A percentile compares a stretch with the other conserved stretches of the same genome.
phyloP scores from a whole-genome alignment of 2,797 vertebrate genomes.

The Scyliorhinus canicula region DNA sequence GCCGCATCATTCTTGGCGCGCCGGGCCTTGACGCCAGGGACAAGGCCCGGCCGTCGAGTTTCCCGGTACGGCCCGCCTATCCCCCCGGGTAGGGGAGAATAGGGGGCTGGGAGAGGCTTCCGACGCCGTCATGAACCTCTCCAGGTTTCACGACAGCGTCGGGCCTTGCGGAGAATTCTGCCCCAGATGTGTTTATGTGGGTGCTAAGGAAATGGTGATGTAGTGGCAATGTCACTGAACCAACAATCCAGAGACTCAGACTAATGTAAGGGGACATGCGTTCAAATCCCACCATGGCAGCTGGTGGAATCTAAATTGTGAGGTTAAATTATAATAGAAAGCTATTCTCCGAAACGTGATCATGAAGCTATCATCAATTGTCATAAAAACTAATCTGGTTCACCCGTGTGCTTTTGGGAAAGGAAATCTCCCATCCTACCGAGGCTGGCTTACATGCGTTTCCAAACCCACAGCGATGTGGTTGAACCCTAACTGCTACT shows the following conservation, averaged over 20 bases:
- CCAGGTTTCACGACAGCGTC: too few species aligned
- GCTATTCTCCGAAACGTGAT: neutral
- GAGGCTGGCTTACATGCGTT: neutral
- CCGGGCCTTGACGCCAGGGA: too few species aligned
- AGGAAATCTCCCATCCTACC: too few species aligned
- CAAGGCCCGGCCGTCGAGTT: too few species aligned
- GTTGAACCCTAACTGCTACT: neutral
- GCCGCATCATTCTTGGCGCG: too few species aligned
- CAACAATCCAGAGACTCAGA: neutral
- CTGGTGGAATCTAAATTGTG: neutral
- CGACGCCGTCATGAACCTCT: too few species aligned
- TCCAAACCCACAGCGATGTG: neutral
- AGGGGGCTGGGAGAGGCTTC: too few species aligned
- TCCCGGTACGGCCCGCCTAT: too few species aligned
- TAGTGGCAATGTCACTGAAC: neutral
- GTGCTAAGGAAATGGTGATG: neutral
- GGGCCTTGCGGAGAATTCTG: too few species aligned
- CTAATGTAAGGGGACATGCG: neutral
- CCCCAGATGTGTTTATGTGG: neutral
- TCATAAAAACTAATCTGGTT: neutral
- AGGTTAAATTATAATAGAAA: neutral
- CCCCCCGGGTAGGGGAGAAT: too few species aligned
- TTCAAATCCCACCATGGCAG: neutral
- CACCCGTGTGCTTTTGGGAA: neutral
- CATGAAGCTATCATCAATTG: neutral